Evolutionary conservation across 2,113 vertebrate genomes (phyloP).

Genomic region (Lota lota): DNA sequence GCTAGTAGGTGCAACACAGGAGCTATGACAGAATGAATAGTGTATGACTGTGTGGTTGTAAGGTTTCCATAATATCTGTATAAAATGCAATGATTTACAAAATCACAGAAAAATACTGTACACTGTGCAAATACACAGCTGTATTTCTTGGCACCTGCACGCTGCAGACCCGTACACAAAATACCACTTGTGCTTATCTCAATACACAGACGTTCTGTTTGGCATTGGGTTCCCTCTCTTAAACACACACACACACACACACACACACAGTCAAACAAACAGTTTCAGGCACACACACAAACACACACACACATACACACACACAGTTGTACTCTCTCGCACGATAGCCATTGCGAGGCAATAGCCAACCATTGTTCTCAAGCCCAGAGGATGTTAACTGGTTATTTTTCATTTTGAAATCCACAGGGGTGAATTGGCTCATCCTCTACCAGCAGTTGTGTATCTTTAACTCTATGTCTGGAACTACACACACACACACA

Average conservation of each 20-base stretch:
- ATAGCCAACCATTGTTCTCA: slow-evolving; percentile 8
- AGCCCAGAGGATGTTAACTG: slow-evolving; percentile 28
- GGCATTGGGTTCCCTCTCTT: slow-evolving; percentile 46
- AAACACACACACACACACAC: slow-evolving; percentile 8
- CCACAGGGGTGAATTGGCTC: slow-evolving; percentile 54
- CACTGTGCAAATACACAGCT: background rate
- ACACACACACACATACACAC: slow-evolving; percentile 6
- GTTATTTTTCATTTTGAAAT: slow-evolving; percentile 56
- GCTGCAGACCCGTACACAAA: slow-evolving; percentile 12
- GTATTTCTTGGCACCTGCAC: background rate
- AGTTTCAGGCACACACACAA: slow-evolving; percentile 14
- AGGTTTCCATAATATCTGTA: slow-evolving; percentile 12
- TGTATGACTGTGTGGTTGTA: too few relatives aligned
- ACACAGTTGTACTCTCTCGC: background rate
- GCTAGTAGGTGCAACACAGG: too few relatives aligned
- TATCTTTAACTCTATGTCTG: slow-evolving; percentile 43
- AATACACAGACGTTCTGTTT: slow-evolving; percentile 63
- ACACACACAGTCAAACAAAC: background rate
- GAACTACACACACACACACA: too few relatives aligned
- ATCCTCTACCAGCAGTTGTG: slow-evolving; percentile 58
- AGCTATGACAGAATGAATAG: too few relatives aligned
- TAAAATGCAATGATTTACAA: slow-evolving; percentile 20
- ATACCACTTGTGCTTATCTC: slow-evolving; percentile 66
- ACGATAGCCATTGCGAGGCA: background rate
- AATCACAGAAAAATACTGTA: background rate